phyloP scores from a whole-genome alignment of 2,113 vertebrate species.

The Pavo muticus region DNA sequence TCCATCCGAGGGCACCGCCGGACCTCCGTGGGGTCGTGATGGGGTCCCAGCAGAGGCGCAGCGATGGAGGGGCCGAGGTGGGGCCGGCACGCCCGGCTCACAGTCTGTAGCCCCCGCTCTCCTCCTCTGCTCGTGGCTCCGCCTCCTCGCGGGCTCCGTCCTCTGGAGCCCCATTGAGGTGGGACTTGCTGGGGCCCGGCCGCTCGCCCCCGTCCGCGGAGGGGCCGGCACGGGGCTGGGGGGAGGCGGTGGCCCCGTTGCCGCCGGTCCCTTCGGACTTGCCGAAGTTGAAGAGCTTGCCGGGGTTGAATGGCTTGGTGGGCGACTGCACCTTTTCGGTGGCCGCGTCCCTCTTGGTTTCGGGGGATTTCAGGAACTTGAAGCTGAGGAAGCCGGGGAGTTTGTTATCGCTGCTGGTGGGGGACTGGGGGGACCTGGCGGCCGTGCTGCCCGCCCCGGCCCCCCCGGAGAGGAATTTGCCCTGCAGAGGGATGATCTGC shows the following conservation, averaged over 20 bases:
- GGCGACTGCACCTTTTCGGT: constrained; percentile 93
- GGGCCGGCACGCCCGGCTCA: constrained; percentile 18
- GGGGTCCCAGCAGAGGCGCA: not conserved
- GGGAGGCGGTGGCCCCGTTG: constrained; percentile 37
- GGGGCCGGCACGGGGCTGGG: constrained; percentile 33
- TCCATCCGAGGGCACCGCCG: not conserved
- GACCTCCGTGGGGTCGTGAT: not conserved
- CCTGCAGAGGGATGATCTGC: constrained; percentile 96
- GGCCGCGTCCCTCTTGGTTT: constrained; percentile 85
- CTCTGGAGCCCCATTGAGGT: constrained; percentile 59
- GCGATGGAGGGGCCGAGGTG: not conserved
- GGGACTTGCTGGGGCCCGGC: constrained; percentile 61
- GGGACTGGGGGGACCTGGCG: constrained; percentile 88
- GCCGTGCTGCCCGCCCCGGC: not conserved
- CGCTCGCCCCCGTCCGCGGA: constrained; percentile 50
- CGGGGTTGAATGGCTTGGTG: constrained; percentile 93
- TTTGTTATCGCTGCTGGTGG: constrained; percentile 89
- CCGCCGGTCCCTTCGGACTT: constrained; percentile 82
- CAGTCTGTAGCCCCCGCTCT: constrained; percentile 73
- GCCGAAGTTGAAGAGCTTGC: constrained; percentile 91
- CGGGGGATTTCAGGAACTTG: constrained; percentile 95
- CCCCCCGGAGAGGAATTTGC: constrained; percentile 87
- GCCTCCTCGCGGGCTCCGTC: constrained; percentile 73
- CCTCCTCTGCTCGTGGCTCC: constrained; percentile 78
- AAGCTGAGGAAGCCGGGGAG: constrained; percentile 95